Base-by-base conservation (phyloP, 92 coral and sea anemone species). In the Epizoanthus rinbou region DNA sequence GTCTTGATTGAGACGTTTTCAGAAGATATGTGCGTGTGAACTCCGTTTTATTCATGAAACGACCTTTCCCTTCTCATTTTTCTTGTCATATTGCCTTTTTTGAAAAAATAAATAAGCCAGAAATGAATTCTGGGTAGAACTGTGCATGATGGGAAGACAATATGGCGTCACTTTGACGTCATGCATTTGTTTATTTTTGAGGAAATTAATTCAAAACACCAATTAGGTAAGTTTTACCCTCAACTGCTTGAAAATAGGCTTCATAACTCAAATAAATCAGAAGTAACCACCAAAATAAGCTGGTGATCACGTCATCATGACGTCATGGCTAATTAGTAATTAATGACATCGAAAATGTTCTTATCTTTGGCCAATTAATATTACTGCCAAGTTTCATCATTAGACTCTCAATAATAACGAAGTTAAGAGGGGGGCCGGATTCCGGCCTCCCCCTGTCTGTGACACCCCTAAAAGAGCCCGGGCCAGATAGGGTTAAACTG, bases 241-340 rank as follows among this genome's bases (percentile, higher is more conserved):
- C 24, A 66, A 66, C 72, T 66, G 24, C 72, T 66, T 66, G 72
- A 66, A 66, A 66, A 21, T 8, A 66, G 72, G 72, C 35, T 66
- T 24, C 72, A 66, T 66, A 66, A 9, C 72, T 66, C 72, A 25
- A 66, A 66, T n/a, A 66, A 24, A 24, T 66, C 72, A 66, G n/a
- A 24, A 66, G 17, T 24, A 66, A 66, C 72, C 72, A 66, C 43
- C 10, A 24, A 66, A 66, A 66, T 66, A 28, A 66, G 1, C 72
- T 66, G 8, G 72, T 66, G 72, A 66, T 66, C 1, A 66, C 72
- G 72, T 66, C 72, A 66, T 66, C 72, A 66, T 66, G 72, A 25
- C 72, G 37, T 66, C 72, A 66, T 66, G 24, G 72, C 35, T 15
- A 66, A 66, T 66, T 66, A 66, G 43, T 66, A 66, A 24, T 25